Percentiles rank a stretch among this genome's conserved stretches.
phyloP scores from a whole-genome alignment of 2,888 invertebrate species.

The Polyommatus icarus region DNA sequence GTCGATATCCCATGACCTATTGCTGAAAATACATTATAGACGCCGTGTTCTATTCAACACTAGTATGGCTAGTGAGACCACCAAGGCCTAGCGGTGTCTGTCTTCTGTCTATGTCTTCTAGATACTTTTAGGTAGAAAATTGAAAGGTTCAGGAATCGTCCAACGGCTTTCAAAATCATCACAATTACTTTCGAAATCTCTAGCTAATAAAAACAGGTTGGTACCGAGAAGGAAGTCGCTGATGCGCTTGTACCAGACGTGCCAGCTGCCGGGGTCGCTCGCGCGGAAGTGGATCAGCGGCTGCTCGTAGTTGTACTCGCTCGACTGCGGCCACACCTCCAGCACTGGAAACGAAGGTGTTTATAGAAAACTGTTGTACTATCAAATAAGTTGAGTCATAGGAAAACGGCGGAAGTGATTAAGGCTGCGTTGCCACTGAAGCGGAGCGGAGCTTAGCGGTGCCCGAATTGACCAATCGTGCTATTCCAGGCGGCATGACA shows the following conservation, averaged over 20 bases:
- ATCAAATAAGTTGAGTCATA: too few relatives aligned
- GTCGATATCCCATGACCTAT: constrained; percentile 10
- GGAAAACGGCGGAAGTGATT: too few relatives aligned
- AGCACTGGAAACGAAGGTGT: constrained; percentile 50
- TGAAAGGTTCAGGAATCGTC: background rate
- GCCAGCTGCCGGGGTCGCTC: constrained; percentile 70
- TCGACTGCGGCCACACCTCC: constrained; percentile 71
- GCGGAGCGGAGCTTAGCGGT: too few relatives aligned
- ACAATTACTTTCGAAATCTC: background rate
- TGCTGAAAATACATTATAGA: background rate
- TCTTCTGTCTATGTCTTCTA: too few relatives aligned
- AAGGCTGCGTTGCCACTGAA: too few relatives aligned
- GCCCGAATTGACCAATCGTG: too few relatives aligned
- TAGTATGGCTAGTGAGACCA: background rate
- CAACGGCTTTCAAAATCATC: too few relatives aligned
- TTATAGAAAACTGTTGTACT: background rate
- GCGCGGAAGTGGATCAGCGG: constrained; percentile 67
- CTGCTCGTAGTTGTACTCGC: constrained; percentile 64
- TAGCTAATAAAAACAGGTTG: background rate
- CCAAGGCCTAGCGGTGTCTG: background rate
- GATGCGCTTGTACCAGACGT: constrained; percentile 65
- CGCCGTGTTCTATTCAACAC: background rate
- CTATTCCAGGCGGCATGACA: too few relatives aligned
- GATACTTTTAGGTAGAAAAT: background rate
- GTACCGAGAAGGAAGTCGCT: constrained; percentile 67